Percentiles rank a stretch among this genome's conserved stretches.
Conservation (phyloP, 2,888 invertebrate species). For the Epirrhoe tristata region DNA sequence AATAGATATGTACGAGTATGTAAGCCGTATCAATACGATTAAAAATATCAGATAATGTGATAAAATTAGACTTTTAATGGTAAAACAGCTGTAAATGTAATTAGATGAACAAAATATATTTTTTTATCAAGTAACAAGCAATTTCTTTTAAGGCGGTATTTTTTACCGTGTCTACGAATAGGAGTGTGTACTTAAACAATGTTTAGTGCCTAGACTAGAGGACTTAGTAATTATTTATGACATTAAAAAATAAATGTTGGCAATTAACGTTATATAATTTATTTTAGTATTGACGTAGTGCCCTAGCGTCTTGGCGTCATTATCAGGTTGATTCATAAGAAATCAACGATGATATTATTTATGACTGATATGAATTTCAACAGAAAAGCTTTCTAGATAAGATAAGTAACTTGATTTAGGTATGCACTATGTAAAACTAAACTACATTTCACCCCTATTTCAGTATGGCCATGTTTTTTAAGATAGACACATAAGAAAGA, state of each 20-base stretch:
- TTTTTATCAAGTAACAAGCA: not conserved
- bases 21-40: not conserved
- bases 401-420: not conserved
- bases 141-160: not conserved
- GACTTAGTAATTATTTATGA: too few relatives aligned
- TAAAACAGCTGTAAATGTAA: not conserved
- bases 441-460: too few relatives aligned
- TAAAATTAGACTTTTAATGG: not conserved
- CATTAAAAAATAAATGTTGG: not conserved
- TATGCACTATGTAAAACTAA: not conserved
- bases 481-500: too few relatives aligned
- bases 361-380: not conserved
- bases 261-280: not conserved
- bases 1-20: not conserved
- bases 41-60: not conserved
- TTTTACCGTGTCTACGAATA: too few relatives aligned
- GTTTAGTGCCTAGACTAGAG: too few relatives aligned
- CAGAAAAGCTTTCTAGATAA: not conserved
- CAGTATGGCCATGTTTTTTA: too few relatives aligned
- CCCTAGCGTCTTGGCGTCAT: not conserved
- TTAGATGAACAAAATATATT: not conserved
- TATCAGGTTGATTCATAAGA: conserved; percentile 1
- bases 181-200: too few relatives aligned
- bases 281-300: not conserved
- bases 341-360: not conserved